These are phyloP conservation scores for Tamias sibiricus DNA, from an alignment of 2,113 vertebrate genomes.

Conservation along the genomic window DNA sequence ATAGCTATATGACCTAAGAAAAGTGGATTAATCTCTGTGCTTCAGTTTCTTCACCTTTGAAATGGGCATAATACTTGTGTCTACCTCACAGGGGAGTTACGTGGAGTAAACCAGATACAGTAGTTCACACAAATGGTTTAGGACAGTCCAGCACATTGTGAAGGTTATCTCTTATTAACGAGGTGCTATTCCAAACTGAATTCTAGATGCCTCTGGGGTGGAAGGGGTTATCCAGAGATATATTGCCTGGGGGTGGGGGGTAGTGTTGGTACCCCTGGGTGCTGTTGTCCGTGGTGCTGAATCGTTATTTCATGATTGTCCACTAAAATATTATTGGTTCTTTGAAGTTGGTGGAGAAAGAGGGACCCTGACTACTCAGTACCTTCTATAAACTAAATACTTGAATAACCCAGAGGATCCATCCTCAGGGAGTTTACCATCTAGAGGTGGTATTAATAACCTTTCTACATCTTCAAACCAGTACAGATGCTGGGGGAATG, in stretches of 20 bases:
- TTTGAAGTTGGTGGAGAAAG: background rate
- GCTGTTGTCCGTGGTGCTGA: constrained; percentile 65
- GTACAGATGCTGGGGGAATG: background rate
- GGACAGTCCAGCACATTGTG: background rate
- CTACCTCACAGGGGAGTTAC: background rate
- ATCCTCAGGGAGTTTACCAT: background rate
- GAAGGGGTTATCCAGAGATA: background rate
- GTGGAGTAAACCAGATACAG: background rate
- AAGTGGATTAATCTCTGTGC: background rate
- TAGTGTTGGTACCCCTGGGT: rapidly evolving
- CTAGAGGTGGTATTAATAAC: background rate
- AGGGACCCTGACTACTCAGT: background rate
- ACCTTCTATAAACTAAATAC: background rate
- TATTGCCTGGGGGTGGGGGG: background rate
- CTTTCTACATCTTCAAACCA: background rate
- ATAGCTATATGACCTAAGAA: background rate
- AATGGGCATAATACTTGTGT: background rate
- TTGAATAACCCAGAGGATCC: background rate
- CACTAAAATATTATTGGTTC: background rate
- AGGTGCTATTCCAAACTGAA: background rate
- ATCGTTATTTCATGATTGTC: background rate
- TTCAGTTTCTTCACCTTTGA: constrained; percentile 19
- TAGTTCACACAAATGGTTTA: background rate
- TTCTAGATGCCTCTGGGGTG: background rate
- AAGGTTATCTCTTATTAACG: background rate